Percentiles rank a stretch among this genome's conserved stretches.
Conservation (phyloP, 1,140 invertebrate genomes). For the Penaeus japonicus region DNA sequence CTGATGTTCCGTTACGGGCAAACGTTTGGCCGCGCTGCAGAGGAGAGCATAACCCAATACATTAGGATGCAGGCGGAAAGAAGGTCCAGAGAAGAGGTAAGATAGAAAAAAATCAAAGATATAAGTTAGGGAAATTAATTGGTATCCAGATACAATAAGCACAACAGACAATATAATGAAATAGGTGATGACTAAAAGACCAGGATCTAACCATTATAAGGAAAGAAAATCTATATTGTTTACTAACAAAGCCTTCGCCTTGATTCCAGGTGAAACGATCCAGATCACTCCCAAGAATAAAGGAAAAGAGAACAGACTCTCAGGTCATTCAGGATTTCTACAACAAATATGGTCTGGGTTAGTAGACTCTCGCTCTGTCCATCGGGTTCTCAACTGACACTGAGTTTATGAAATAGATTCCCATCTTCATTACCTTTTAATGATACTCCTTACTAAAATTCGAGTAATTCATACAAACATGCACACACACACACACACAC, state of each 20-base stretch:
- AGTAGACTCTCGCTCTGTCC: no score
- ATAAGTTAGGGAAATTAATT: neutral
- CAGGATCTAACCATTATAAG: no score
- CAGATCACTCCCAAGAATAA: constrained; percentile 37
- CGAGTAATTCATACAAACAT: no score
- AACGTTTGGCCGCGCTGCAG: constrained; percentile 74
- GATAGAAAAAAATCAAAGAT: neutral
- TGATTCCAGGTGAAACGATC: constrained; percentile 27
- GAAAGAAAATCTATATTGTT: no score
- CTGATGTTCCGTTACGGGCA: constrained; percentile 73
- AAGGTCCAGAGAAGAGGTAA: constrained; percentile 37
- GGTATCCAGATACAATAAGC: no score
- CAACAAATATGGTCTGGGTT: constrained; percentile 39
- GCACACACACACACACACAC: no score
- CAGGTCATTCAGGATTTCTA: constrained; percentile 44
- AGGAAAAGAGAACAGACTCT: neutral
- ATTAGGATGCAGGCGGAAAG: constrained; percentile 68
- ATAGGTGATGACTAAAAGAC: no score
- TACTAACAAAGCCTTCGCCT: neutral
- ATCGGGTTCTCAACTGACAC: no score
- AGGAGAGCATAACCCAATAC: constrained; percentile 75
- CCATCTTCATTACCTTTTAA: no score
- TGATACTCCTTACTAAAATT: no score
- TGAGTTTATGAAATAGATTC: no score
- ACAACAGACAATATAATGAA: no score